These are phyloP conservation scores for Dendrolimus punctatus DNA, from an alignment of 1,140 invertebrate species.

Conservation along the genomic window DNA sequence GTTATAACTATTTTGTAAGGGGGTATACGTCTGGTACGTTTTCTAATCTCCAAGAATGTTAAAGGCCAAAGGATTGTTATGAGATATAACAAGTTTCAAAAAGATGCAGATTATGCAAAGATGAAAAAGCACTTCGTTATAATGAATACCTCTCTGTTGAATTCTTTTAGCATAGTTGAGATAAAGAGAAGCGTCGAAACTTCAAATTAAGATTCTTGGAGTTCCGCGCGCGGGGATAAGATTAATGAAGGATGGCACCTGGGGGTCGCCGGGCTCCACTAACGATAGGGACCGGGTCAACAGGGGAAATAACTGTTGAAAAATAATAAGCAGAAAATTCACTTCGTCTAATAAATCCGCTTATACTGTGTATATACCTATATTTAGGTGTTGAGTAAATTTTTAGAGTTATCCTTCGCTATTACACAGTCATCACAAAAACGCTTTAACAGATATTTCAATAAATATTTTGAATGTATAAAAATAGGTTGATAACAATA, in stretches of 20 bases:
- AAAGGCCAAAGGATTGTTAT: constrained; percentile 7
- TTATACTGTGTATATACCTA: not conserved
- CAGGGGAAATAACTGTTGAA: constrained; percentile 37
- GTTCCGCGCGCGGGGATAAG: constrained; percentile 55
- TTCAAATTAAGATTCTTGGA: constrained; percentile 69
- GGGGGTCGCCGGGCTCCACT: constrained; percentile 34
- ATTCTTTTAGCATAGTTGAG: constrained; percentile 66
- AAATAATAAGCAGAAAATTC: constrained; percentile 44
- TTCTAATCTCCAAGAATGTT: no score
- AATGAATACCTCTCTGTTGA: constrained; percentile 44
- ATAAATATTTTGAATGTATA: no score
- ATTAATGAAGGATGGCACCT: constrained; percentile 64
- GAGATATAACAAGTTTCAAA: constrained; percentile 3
- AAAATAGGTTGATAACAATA: no score
- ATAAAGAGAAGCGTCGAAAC: constrained; percentile 63
- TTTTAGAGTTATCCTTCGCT: no score
- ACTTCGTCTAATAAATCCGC: constrained; percentile 6
- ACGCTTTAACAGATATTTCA: no score
- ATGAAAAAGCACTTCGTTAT: constrained; percentile 25
- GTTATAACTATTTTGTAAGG: no score
- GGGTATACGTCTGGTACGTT: no score
- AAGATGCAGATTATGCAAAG: constrained; percentile 23
- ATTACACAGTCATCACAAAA: no score
- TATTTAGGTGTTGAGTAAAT: no score
- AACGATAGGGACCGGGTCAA: constrained; percentile 36